A percentile compares a stretch with the other conserved stretches of the same genome.
Conservation (phyloP, 2,888 invertebrate species). For the Lottia scabra region DNA sequence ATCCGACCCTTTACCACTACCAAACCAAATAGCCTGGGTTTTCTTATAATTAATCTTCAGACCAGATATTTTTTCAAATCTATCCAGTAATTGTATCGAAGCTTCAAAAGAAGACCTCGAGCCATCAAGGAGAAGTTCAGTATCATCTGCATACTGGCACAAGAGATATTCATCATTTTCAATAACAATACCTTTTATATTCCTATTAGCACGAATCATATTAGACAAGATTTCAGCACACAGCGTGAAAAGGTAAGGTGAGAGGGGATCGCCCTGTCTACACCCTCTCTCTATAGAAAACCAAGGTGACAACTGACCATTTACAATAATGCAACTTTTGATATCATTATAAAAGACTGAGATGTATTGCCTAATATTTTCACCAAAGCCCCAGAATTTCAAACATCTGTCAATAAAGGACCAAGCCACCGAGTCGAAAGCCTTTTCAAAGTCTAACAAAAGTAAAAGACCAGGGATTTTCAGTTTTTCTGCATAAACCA, state of each 20-base stretch:
- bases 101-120: background rate
- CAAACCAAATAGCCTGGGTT: background rate
- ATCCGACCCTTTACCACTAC: background rate
- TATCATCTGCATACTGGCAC: too few relatives aligned
- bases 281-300: background rate
- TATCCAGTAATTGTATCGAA: background rate
- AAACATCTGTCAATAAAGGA: slow-evolving; percentile 18
- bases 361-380: slow-evolving; percentile 16
- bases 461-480: slow-evolving; percentile 20
- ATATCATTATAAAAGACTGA: slow-evolving; percentile 17
- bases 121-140: background rate
- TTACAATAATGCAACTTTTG: too few relatives aligned
- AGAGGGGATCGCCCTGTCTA: background rate
- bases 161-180: background rate
- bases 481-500: slow-evolving; percentile 18
- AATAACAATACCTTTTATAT: background rate
- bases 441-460: slow-evolving; percentile 27
- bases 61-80: too few relatives aligned
- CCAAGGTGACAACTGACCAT: too few relatives aligned
- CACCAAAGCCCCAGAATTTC: slow-evolving; percentile 22
- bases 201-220: background rate
- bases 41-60: too few relatives aligned
- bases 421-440: too few relatives aligned
- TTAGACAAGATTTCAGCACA: background rate
- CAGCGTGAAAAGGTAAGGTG: background rate